Percentiles rank a stretch among this genome's conserved stretches.
These are phyloP conservation scores for Leptestheria dahalacensis DNA, from an alignment of 1,140 invertebrate genomes.

Conservation along the genomic window DNA sequence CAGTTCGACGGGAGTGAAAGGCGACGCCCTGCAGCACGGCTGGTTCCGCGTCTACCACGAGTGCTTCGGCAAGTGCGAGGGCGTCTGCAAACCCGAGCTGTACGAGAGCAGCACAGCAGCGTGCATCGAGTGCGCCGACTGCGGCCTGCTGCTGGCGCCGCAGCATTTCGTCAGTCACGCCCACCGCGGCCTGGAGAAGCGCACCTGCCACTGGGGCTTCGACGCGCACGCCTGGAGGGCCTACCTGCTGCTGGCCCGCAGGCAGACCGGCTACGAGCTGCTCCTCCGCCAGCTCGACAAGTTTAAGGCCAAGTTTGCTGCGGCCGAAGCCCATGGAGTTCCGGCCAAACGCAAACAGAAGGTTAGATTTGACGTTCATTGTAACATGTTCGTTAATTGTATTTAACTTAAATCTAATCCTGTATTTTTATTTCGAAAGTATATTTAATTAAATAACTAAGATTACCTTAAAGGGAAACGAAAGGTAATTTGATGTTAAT, in stretches of 20 bases:
- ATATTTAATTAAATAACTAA: too few species aligned
- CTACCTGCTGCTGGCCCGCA: constrained; percentile 68
- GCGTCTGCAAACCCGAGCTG: constrained; percentile 65
- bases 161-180: constrained; percentile 86
- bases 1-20: too few species aligned
- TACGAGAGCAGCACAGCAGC: constrained; percentile 53
- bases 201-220: constrained; percentile 96
- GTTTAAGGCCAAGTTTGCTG: constrained; percentile 47
- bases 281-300: constrained; percentile 57
- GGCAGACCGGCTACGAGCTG: constrained; percentile 56
- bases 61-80: constrained; percentile 87
- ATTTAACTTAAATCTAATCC: too few species aligned
- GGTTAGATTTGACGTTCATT: too few species aligned
- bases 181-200: constrained; percentile 68
- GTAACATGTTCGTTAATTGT: too few species aligned
- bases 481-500: too few species aligned
- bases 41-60: constrained; percentile 70
- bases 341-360: constrained; percentile 11
- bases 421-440: too few species aligned
- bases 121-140: constrained; percentile 87
- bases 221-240: constrained; percentile 86
- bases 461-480: too few species aligned
- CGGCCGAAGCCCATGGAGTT: background rate
- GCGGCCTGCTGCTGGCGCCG: constrained; percentile 68
- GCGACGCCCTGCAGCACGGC: background rate